These are phyloP conservation scores for Saguinus midas DNA, from an alignment of 2,113 vertebrate species.

Conservation along the genomic window DNA sequence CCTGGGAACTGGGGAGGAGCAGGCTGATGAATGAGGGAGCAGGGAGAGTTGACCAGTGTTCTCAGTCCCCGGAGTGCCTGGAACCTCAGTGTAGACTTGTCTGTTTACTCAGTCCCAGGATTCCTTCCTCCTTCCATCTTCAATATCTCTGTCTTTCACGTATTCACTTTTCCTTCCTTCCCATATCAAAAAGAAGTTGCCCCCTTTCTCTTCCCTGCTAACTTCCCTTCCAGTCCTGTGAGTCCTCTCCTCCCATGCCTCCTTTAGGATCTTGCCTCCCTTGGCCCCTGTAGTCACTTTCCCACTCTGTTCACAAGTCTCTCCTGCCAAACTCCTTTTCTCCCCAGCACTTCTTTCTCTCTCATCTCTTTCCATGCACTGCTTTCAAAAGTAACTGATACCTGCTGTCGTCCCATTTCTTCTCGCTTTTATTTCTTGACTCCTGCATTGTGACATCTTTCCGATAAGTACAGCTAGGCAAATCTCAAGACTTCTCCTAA, in stretches of 20 bases:
- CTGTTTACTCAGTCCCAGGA: background rate
- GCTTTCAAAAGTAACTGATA: background rate
- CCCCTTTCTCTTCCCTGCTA: background rate
- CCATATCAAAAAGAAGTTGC: background rate
- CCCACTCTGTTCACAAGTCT: background rate
- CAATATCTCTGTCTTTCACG: background rate
- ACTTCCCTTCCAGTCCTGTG: background rate
- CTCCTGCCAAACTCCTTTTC: background rate
- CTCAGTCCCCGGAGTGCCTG: background rate
- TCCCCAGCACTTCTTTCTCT: background rate
- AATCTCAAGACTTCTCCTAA: background rate
- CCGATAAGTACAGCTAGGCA: background rate
- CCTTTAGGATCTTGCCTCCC: background rate
- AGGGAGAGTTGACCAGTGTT: background rate
- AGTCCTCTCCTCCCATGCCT: background rate
- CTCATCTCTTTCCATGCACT: background rate
- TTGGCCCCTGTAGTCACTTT: background rate
- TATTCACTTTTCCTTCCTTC: background rate
- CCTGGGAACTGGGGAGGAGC: background rate
- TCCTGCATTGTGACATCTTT: background rate
- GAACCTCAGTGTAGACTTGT: background rate
- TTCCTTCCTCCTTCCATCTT: background rate
- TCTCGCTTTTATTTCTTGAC: background rate
- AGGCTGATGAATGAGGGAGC: background rate
- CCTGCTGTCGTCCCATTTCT: background rate